Base-by-base conservation (phyloP, 2,113 vertebrate genomes). In the Spheniscus mendiculus region DNA sequence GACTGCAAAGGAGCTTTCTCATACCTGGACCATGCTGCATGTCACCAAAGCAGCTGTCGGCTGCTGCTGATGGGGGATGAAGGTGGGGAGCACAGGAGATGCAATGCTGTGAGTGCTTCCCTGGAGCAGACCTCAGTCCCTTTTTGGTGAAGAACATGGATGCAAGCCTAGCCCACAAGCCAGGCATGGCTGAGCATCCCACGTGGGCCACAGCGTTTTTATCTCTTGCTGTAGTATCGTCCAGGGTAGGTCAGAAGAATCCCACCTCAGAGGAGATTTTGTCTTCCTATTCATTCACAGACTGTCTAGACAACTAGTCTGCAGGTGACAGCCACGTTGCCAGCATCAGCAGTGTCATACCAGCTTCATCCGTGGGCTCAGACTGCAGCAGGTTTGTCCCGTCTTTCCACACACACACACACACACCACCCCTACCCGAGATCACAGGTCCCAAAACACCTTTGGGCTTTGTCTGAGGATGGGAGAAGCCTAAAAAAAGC, bases 351-450 rank as follows among this genome's bases (percentile, higher is more conserved):
- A 30, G 19, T 6, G 12, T 10, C 47, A 20, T 10, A 11, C 45
- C 55, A 62, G 22, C 18, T 45, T 67, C 77, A 20, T 5, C 42
- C 1, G 0, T 5, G 32, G 20, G 49, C 61, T 91, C 61, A 69
- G 30, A 6, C 44, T 32, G 67, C 50, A 29, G 87, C 42, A 23
- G 47, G 32, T 40, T 36, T 63, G 34, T 44, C 34, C 50, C 1
- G 0, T 25, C 88, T 32, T 44, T 16, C n/a, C n/a, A 23, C 40
- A 11, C 16, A n/a, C 14, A 18, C 34, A 26, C 17, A 9, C 16
- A 18, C 34, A 23, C 17, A 8, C 16, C 2, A 0, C 8, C 44
- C 44, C 42, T 50, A n/a, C 50, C 47, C 0, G 0, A 61, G 47
- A 65, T 36, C 49, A 30, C 77, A 40, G 84, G 44, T 44, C 30